Evolutionary conservation across 1,140 invertebrate genomes (phyloP), one percentile per base, ranked within the genome.

Genomic region (Brachionus calyciflorus): DNA sequence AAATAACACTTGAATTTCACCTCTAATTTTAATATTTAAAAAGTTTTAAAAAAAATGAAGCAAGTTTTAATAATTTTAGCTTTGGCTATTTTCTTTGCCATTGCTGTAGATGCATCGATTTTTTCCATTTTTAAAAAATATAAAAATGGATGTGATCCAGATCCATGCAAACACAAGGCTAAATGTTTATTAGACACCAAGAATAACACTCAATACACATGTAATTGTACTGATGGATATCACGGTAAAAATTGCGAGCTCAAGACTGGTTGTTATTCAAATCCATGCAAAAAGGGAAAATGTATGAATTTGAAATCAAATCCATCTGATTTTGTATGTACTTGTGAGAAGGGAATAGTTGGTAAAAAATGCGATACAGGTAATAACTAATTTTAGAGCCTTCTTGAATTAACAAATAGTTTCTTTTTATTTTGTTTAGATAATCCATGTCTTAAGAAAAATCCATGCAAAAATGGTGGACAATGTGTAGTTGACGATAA

Each of bases 351-450:
- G 14, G 60, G 60, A 24, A 30, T 44, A 21, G 60, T 65, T 19
- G 60, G 60, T 19, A 65, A 65, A 24, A 65, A 44, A 24, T 65
- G 60, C 14, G 60, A 65, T n/a, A 65, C 60, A 65, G 26, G 60
- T 65, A 6, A 5, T 17, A 5, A 44, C 14, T 7, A 10, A 46
- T n/a, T n/a, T n/a, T 7, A 14, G 3, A 46, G n/a, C 26, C n/a
- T 9, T 65, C 12, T 44, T 12, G 0, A 6, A 12, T 41, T 65
- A 9, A 37, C n/a, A 19, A 63, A 37, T 30, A 21, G 17, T 14
- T 44, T 44, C 3, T 44, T 21, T 41, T 3, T 3, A 12, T 33
- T 17, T 60, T 60, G 26, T 44, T 14, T 21, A 65, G 60, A 12
- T 37, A 37, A 65, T 14, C 37, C 60, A 44, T 65, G 60, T 46